Base-by-base conservation (phyloP, 2,797 vertebrate genomes). In the Yasuhikotakia modesta region DNA sequence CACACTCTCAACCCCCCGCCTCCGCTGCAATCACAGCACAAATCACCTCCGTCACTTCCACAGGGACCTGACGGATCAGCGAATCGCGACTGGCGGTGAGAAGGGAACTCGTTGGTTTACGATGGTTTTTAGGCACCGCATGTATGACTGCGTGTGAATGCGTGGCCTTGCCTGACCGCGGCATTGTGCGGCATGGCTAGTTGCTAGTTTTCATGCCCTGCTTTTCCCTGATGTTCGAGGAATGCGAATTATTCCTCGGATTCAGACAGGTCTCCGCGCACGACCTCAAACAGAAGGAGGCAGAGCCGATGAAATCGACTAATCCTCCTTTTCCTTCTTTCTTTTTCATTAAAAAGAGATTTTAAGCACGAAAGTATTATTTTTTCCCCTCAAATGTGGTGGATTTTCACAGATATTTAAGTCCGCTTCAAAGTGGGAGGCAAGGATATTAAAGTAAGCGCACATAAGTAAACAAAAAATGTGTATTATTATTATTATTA, bases 301-400 rank as follows among this genome's bases (percentile, higher is more conserved):
- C 79, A 35, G 19, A 57, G 79, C 86, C 84, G 78, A 81, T 87
- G 78, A 84, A 87, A 90, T 81, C 17, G 86, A 90, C 91, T 94
- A 93, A 94, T 92, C 92, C 86, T 84, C 61, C 57, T 73, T 84
- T 87, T 91, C 82, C 61, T 82, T 83, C 81, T 81, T 81, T 76
- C 71, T 84, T 86, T 88, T 93, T 93, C 91, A 93, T 94, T 94
- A 94, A 94, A 94, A 94, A 92, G 91, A 93, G 92, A 93, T 94
- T 94, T 94, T 85, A 90, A 84, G 84, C 86, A 88, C 83, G 90
- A 92, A 93, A 91, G 87, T 87, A 85, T 87, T 87, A 90, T 91
- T 85, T 79, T 85, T 46, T 17, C 24, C 73, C 24, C 46, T 55
- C 64, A 85, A 85, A 81, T 80, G 75, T 71, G 76, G 24, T 75